Percentiles rank a stretch among this genome's conserved stretches.
Conservation (phyloP, 2,797 vertebrate species). For the Clamator glandarius region DNA sequence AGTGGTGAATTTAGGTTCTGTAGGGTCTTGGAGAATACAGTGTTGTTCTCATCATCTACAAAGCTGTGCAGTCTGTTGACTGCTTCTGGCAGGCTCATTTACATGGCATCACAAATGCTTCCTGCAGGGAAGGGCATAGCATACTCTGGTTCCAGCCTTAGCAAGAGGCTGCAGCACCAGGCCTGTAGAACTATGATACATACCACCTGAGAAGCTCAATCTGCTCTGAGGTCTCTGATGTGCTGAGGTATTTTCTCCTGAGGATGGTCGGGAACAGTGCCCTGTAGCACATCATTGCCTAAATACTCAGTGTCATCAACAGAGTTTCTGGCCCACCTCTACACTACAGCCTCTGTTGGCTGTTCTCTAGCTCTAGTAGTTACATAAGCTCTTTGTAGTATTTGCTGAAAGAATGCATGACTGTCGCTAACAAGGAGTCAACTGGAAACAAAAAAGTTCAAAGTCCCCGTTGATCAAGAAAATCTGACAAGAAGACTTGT, state of each 20-base stretch:
- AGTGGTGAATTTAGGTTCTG: neutral
- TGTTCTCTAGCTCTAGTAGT: neutral
- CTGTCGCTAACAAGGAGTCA: neutral
- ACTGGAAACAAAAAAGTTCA: neutral
- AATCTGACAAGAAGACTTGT: neutral
- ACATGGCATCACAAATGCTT: neutral
- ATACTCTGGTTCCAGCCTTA: neutral
- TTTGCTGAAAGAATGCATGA: neutral
- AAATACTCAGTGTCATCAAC: neutral
- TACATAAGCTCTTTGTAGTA: neutral
- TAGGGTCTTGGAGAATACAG: too few species aligned
- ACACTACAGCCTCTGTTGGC: neutral
- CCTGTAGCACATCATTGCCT: neutral
- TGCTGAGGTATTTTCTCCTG: neutral
- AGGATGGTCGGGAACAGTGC: neutral
- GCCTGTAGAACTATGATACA: neutral
- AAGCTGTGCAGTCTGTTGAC: neutral
- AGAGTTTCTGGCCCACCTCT: neutral
- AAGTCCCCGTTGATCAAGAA: neutral
- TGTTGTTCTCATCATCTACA: neutral
- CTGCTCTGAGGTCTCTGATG: neutral
- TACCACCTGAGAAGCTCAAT: neutral
- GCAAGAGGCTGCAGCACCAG: neutral
- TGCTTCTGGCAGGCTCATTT: neutral
- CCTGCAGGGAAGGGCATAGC: neutral